A percentile compares a stretch with the other conserved stretches of the same genome.
Evolutionary conservation across 2,888 invertebrate genomes (phyloP).

Genomic region (Cerceris rybyensis): DNA sequence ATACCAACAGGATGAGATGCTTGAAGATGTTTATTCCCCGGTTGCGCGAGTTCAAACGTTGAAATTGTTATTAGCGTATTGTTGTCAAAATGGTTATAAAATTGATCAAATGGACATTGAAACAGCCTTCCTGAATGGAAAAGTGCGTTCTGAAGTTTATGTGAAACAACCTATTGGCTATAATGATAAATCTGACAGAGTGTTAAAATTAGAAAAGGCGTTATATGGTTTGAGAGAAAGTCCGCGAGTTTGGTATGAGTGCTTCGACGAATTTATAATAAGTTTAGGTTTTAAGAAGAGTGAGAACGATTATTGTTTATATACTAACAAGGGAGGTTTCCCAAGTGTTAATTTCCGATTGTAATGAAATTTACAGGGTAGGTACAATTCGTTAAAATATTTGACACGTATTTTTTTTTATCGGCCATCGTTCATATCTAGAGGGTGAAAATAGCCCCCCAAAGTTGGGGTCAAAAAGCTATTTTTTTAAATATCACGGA

Average conservation of each 20-base stretch:
- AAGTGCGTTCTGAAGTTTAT: slow-evolving; percentile 31
- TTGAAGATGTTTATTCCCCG: slow-evolving; percentile 49
- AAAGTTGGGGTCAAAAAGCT: too few relatives aligned
- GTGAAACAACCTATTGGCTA: slow-evolving; percentile 25
- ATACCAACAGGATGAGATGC: slow-evolving; percentile 46
- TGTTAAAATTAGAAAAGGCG: slow-evolving; percentile 28
- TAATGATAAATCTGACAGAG: slow-evolving; percentile 1
- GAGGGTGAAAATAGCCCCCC: too few relatives aligned
- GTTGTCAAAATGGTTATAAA: slow-evolving; percentile 32
- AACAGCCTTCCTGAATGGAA: slow-evolving; percentile 35
- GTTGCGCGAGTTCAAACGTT: slow-evolving; percentile 51
- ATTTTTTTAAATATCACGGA: too few relatives aligned
- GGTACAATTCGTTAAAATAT: too few relatives aligned
- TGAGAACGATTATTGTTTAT: too few relatives aligned
- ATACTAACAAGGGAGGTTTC: too few relatives aligned
- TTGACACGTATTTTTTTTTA: too few relatives aligned
- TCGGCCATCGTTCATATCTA: too few relatives aligned
- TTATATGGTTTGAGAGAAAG: slow-evolving; percentile 39
- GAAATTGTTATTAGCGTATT: slow-evolving; percentile 45
- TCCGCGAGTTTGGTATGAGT: slow-evolving; percentile 33
- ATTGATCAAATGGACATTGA: slow-evolving; percentile 57
- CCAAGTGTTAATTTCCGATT: too few relatives aligned
- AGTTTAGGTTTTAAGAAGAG: too few relatives aligned
- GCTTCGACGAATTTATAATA: slow-evolving; percentile 11
- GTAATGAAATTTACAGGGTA: too few relatives aligned